Conservation (phyloP, 1,140 invertebrate species). For the Drosophila bifasciata region DNA sequence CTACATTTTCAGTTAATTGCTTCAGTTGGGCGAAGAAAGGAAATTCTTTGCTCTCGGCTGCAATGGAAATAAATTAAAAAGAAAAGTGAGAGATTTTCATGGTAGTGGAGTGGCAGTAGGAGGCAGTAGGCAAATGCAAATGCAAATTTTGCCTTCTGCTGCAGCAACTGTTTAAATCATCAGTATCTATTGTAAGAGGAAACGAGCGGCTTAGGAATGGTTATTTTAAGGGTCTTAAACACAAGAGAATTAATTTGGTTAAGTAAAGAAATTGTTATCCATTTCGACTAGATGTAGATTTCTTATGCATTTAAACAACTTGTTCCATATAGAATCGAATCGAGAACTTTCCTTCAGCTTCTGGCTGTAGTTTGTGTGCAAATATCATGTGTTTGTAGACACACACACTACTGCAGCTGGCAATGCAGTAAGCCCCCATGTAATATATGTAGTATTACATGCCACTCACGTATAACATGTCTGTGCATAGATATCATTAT, state of each 20-base stretch:
- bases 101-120: neutral
- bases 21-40: conserved; percentile 61
- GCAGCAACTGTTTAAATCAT: no score
- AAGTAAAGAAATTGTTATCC: neutral
- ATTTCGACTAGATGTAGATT: no score
- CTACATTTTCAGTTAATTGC: conserved; percentile 82
- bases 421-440: conserved; percentile 28
- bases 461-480: conserved; percentile 57
- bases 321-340: no score
- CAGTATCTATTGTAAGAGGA: no score
- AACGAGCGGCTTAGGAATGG: no score
- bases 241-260: no score
- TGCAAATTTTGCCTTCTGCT: neutral
- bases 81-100: conserved; percentile 19
- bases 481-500: conserved; percentile 13
- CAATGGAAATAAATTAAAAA: conserved; percentile 42
- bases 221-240: no score
- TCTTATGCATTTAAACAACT: no score
- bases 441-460: no score
- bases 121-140: neutral
- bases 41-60: conserved; percentile 68
- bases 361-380: neutral
- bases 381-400: no score
- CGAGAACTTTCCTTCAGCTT: neutral
- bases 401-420: neutral